Conservation (phyloP, 2,797 vertebrate genomes). For the Gadopsis bispinosus region DNA sequence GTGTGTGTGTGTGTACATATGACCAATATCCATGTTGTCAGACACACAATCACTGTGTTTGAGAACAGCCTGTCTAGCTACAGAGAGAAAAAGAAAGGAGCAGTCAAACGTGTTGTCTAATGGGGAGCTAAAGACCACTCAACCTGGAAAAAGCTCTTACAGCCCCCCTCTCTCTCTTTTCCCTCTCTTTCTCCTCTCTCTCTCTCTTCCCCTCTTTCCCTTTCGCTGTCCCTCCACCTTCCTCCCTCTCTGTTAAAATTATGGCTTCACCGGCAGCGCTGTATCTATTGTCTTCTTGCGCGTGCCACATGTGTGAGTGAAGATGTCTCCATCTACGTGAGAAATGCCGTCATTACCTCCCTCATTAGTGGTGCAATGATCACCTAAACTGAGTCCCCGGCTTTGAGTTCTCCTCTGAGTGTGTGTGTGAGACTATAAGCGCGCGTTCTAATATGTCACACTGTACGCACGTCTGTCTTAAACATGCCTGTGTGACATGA, state of each 20-base stretch:
- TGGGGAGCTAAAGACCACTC: slow-evolving; percentile 72
- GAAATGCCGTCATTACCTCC: slow-evolving; percentile 81
- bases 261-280: slow-evolving; percentile 43
- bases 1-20: slow-evolving; percentile 14
- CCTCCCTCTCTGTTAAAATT: slow-evolving; percentile 31
- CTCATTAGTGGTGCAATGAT: slow-evolving; percentile 83
- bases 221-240: slow-evolving; percentile 32
- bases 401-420: slow-evolving; percentile 42
- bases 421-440: not conserved
- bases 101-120: slow-evolving; percentile 61
- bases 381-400: slow-evolving; percentile 65
- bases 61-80: slow-evolving; percentile 40
- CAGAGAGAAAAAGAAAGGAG: slow-evolving; percentile 43
- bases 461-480: slow-evolving; percentile 25
- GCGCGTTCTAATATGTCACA: slow-evolving; percentile 37
- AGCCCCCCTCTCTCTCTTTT: slow-evolving; percentile 6
- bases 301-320: slow-evolving; percentile 31
- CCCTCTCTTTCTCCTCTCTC: not conserved
- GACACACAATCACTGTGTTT: slow-evolving; percentile 9
- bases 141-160: slow-evolving; percentile 65
- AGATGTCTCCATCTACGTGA: slow-evolving; percentile 76
- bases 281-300: slow-evolving; percentile 53
- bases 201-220: not conserved
- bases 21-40: slow-evolving; percentile 35
- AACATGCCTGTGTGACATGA: slow-evolving; percentile 45